Conservation (phyloP, 1,140 invertebrate species). For the Centruroides vittatus region DNA sequence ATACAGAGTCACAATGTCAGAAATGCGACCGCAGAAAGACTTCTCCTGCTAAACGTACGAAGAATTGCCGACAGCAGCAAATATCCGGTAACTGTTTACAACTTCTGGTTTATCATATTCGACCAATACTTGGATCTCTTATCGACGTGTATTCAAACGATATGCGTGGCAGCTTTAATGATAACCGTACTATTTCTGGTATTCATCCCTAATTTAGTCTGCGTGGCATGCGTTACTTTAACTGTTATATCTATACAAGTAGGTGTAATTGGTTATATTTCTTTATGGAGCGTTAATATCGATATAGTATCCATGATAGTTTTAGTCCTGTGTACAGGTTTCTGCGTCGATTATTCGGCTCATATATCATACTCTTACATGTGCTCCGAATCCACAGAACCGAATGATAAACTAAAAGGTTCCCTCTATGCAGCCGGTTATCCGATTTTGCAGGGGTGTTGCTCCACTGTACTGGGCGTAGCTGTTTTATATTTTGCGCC, state of each 20-base stretch:
- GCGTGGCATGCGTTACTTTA: conserved; percentile 85
- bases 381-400: conserved; percentile 41
- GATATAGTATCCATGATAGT: conserved; percentile 98
- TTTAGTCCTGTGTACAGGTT: conserved; percentile 95
- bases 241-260: conserved; percentile 88
- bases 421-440: conserved; percentile 76
- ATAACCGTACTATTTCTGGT: conserved; percentile 93
- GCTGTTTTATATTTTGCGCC: conserved; percentile 69
- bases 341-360: conserved; percentile 92
- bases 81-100: conserved; percentile 77
- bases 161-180: conserved; percentile 72
- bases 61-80: conserved; percentile 58
- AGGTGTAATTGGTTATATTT: conserved; percentile 91
- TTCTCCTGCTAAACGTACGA: conserved; percentile 68
- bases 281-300: conserved; percentile 82
- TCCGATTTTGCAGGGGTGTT: conserved; percentile 83
- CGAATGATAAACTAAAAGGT: conserved; percentile 55
- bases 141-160: conserved; percentile 80
- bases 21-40: conserved; percentile 75
- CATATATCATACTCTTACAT: conserved; percentile 95
- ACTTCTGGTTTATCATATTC: conserved; percentile 88
- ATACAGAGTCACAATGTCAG: conserved; percentile 79
- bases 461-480: conserved; percentile 82
- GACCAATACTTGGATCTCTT: conserved; percentile 85
- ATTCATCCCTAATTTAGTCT: conserved; percentile 86